Base-by-base conservation (phyloP, 2,888 invertebrate species). In the Ormyrus rosae region DNA sequence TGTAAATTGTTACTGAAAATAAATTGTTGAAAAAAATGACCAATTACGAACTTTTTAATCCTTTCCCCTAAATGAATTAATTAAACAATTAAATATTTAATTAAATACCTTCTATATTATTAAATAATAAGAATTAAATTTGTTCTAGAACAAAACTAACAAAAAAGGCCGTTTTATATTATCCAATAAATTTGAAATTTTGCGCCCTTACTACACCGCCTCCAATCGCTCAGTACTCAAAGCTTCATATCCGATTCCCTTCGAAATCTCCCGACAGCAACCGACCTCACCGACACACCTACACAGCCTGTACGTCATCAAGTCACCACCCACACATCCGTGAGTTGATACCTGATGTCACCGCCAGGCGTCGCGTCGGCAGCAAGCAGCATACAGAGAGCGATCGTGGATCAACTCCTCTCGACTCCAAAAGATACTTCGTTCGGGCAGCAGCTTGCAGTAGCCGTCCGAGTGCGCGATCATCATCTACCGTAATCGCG, bases 321-420 rank as follows among this genome's bases (percentile, higher is more conserved):
- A 34, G 34, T 34, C 34, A 34, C 34, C 34, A 34, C 34, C 34
- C 34, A 34, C 34, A 34, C 34, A 34, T 34, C 34, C 34, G 34
- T 34, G 4, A 34, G 34, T 34, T 34, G 34, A 34, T 34, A 0
- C 50, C 6, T 50, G 13, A 63, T 76, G 80, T 80, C 80, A 80
- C 76, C 80, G 68, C 6, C 7, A 80, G 80, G 51, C 45, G 80
- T 72, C 80, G 76, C 76, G 55, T 71, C 75, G 67, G n/a, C 75
- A 9, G 63, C 60, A 48, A 61, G 60, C 63, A 70, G 74, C 74
- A 78, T 34, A 73, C 68, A 50, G 50, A 48, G 45, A 60, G 51
- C 50, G 51, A 13, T 10, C 45, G 55, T 48, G 34, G 58, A 56
- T 34, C 34, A 34, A 34, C 34, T 34, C 34, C 34, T 34, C 34